Conservation (phyloP, 2,113 vertebrate genomes). For the Benitochromis conjunctus region DNA sequence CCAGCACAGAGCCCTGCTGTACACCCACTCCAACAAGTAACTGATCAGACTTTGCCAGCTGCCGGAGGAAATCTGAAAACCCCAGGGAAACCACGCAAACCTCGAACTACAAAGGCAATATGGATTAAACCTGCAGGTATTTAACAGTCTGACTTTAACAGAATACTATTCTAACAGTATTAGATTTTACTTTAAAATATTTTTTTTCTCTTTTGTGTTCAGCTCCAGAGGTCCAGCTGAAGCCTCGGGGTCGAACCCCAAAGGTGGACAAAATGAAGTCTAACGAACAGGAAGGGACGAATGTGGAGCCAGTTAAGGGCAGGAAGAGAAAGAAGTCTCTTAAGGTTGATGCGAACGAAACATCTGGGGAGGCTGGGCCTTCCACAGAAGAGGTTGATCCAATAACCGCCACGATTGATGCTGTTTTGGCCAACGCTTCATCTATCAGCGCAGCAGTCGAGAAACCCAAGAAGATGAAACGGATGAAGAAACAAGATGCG, state of each 20-base stretch:
- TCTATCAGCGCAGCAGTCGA: not conserved
- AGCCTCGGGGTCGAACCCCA: conserved; percentile 43
- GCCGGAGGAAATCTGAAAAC: conserved; percentile 22
- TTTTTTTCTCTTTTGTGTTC: not conserved
- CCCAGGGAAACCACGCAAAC: conserved; percentile 61
- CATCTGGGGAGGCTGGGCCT: conserved; percentile 6
- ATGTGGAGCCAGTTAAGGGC: conserved; percentile 14
- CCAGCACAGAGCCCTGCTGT: conserved; percentile 46
- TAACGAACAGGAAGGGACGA: conserved; percentile 1
- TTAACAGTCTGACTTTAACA: not conserved
- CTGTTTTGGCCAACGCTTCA: conserved; percentile 42
- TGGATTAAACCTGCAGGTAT: conserved; percentile 48
- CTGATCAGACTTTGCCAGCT: conserved; percentile 1
- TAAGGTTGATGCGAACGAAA: conserved; percentile 31
- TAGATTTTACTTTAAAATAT: not conserved
- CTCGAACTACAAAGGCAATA: conserved; percentile 53
- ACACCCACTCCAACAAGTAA: conserved; percentile 44
- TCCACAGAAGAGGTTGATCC: conserved; percentile 43
- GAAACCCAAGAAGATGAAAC: conserved; percentile 62
- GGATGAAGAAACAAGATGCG: conserved; percentile 44
- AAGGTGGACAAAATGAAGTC: conserved; percentile 52
- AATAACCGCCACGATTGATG: conserved; percentile 50
- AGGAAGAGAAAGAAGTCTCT: conserved; percentile 58
- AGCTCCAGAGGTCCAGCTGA: conserved; percentile 39
- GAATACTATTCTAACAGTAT: not conserved